Percentiles rank a stretch among this genome's conserved stretches.
Conservation (phyloP, 2,113 vertebrate species). For the Ctenomys sociabilis region DNA sequence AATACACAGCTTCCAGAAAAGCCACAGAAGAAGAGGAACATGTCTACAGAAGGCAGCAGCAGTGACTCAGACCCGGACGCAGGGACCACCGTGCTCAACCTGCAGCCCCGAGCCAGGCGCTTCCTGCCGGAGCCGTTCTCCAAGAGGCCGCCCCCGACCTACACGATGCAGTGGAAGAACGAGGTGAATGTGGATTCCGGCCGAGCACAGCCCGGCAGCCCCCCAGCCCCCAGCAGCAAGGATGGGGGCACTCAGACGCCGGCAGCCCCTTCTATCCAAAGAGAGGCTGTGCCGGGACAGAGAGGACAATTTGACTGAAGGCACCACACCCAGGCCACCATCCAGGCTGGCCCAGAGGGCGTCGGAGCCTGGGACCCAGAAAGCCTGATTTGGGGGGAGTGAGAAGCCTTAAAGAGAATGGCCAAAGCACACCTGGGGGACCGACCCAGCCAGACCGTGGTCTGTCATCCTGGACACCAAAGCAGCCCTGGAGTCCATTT, state of each 20-base stretch:
- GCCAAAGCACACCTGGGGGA: constrained; percentile 50
- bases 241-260: constrained; percentile 74
- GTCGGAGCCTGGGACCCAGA: constrained; percentile 84
- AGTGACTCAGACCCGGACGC: constrained; percentile 87
- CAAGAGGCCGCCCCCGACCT: constrained; percentile 77
- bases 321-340: constrained; percentile 82
- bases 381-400: constrained; percentile 77
- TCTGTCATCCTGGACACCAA: constrained; percentile 44
- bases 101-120: constrained; percentile 85
- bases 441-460: background rate
- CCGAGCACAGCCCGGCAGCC: background rate
- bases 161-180: constrained; percentile 87
- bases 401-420: constrained; percentile 74
- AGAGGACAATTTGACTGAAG: constrained; percentile 79
- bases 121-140: constrained; percentile 86
- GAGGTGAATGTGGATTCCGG: constrained; percentile 74
- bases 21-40: constrained; percentile 85
- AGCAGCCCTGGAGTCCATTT: constrained; percentile 51
- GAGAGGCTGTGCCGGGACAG: constrained; percentile 80
- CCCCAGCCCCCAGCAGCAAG: constrained; percentile 64
- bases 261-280: constrained; percentile 85
- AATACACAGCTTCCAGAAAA: constrained; percentile 89
- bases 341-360: constrained; percentile 85
- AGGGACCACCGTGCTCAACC: constrained; percentile 85
- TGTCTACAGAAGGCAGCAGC: constrained; percentile 84